phyloP scores from a whole-genome alignment of 2,797 vertebrate genomes.

The Myotis daubentonii region DNA sequence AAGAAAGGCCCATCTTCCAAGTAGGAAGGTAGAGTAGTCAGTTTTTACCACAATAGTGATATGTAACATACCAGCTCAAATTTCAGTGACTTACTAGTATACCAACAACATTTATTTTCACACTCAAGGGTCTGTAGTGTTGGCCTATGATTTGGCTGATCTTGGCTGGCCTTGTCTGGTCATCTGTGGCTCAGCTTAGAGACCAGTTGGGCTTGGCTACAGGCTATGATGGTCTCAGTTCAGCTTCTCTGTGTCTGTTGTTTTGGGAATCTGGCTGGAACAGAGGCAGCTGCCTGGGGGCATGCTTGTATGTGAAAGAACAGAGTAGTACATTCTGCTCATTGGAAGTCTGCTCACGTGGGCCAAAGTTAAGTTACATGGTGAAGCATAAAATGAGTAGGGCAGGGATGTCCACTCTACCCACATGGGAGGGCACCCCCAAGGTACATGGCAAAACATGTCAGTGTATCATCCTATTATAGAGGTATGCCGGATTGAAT shows the following conservation, averaged over 20 bases:
- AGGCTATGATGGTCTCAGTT: background rate
- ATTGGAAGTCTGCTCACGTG: background rate
- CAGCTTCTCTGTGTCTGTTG: background rate
- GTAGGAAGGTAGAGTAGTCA: background rate
- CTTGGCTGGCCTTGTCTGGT: background rate
- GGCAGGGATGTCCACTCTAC: background rate
- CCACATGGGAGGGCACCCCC: background rate
- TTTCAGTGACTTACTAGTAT: background rate
- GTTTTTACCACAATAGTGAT: background rate
- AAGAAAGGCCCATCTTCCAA: background rate
- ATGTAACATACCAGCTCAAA: background rate
- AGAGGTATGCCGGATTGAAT: background rate
- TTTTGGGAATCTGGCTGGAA: background rate
- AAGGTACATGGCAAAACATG: background rate
- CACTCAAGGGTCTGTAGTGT: background rate
- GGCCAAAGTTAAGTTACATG: background rate
- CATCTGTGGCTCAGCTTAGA: background rate
- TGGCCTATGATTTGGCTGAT: background rate
- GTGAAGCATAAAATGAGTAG: background rate
- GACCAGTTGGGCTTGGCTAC: background rate
- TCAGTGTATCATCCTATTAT: background rate
- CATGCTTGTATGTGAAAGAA: accelerated
- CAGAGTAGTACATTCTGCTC: no score
- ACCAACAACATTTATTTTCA: background rate
- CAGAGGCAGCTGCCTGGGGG: background rate